Conservation (phyloP, 2,888 invertebrate genomes). For the Noctua janthe region DNA sequence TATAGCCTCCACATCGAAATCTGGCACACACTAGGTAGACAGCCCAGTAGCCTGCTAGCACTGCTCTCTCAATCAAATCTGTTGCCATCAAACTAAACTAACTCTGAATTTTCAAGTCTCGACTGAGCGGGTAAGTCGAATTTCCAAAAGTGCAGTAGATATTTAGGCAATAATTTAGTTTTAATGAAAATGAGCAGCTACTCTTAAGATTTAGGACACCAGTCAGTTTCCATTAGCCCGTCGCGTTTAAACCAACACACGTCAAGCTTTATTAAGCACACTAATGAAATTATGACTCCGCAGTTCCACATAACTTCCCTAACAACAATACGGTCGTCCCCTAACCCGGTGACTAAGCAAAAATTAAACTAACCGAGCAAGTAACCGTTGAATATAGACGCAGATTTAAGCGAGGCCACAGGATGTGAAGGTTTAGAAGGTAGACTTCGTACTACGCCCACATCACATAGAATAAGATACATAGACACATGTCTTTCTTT, state of each 20-base stretch:
- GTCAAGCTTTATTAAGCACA: conserved; percentile 41
- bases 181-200: background rate
- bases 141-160: background rate
- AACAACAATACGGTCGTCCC: conserved; percentile 33
- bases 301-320: conserved; percentile 30
- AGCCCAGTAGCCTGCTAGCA: background rate
- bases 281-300: conserved; percentile 52
- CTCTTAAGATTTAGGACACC: background rate
- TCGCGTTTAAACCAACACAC: conserved; percentile 17
- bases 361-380: conserved; percentile 54
- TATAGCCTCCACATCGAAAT: background rate
- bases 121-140: background rate
- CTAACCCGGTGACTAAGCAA: conserved; percentile 55
- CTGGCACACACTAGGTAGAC: background rate
- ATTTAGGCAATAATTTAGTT: background rate
- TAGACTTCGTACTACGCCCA: background rate
- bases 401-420: conserved; percentile 38
- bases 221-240: conserved; percentile 5
- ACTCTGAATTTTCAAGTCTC: background rate
- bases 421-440: background rate
- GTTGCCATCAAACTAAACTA: background rate
- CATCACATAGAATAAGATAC: background rate
- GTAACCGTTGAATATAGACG: conserved; percentile 47
- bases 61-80: background rate
- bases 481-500: background rate